Percentiles rank a stretch among this genome's conserved stretches.
These are phyloP conservation scores for Neodiprion fabricii DNA, from an alignment of 1,140 invertebrate species.

Conservation along the genomic window DNA sequence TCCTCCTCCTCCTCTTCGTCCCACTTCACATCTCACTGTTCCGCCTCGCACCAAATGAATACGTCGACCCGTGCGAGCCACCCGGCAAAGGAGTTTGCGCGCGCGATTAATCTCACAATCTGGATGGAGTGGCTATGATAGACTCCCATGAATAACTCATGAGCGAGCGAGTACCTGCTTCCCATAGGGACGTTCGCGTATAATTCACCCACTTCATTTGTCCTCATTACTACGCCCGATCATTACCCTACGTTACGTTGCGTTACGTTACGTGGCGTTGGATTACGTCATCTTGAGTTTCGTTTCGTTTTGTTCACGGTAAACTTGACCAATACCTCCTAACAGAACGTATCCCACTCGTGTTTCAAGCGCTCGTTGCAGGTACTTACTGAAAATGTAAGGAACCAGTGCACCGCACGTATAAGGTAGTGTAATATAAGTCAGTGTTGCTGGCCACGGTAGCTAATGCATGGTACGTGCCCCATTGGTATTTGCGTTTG, in stretches of 20 bases:
- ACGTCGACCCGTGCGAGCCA: neutral
- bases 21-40: too few relatives aligned
- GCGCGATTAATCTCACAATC: slow-evolving; percentile 59
- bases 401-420: too few relatives aligned
- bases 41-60: neutral
- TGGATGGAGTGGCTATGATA: slow-evolving; percentile 58
- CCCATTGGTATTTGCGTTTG: too few relatives aligned
- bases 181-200: slow-evolving; percentile 54
- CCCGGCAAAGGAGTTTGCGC: slow-evolving; percentile 47
- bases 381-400: too few relatives aligned
- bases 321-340: neutral
- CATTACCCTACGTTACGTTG: slow-evolving; percentile 41
- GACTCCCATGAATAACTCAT: slow-evolving; percentile 59
- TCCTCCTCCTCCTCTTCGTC: neutral
- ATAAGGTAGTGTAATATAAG: too few relatives aligned
- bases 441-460: too few relatives aligned
- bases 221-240: slow-evolving; percentile 58
- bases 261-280: neutral
- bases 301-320: neutral
- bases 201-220: slow-evolving; percentile 60
- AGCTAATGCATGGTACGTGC: too few relatives aligned
- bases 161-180: slow-evolving; percentile 46
- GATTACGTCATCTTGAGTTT: neutral
- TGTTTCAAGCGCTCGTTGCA: too few relatives aligned
- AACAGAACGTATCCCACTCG: too few relatives aligned